These are phyloP conservation scores for Brenthis daphne DNA, from an alignment of 2,888 invertebrate genomes.

Conservation along the genomic window DNA sequence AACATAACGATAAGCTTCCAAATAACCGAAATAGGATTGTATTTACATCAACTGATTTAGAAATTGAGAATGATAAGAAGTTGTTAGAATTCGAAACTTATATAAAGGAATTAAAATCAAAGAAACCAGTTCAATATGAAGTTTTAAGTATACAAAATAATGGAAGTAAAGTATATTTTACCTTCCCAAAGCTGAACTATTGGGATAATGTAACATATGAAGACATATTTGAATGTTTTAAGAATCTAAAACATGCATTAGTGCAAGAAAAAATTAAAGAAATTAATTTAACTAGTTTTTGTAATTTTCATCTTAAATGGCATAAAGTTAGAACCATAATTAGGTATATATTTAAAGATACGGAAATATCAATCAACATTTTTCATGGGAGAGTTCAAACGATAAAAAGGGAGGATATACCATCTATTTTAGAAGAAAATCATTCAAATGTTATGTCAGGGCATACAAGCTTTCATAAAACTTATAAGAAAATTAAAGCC, in stretches of 20 bases:
- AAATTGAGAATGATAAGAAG: not conserved
- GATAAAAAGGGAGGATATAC: slow-evolving; percentile 37
- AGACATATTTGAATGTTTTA: slow-evolving; percentile 40
- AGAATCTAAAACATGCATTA: slow-evolving; percentile 29
- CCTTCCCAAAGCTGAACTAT: not conserved
- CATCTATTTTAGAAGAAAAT: slow-evolving; percentile 35
- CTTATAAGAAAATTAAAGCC: slow-evolving; percentile 32
- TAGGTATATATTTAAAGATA: slow-evolving; percentile 38
- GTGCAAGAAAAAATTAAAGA: slow-evolving; percentile 27
- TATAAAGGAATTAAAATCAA: not conserved
- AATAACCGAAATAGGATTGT: too few species aligned
- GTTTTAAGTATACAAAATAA: slow-evolving; percentile 11
- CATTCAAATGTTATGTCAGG: slow-evolving; percentile 40
- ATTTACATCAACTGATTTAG: too few species aligned
- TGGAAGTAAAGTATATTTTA: slow-evolving; percentile 12
- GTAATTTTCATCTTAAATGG: too few species aligned
- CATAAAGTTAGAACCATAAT: slow-evolving; percentile 26
- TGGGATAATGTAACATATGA: slow-evolving; percentile 40
- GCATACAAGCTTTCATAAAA: slow-evolving; percentile 37
- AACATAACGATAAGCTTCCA: too few species aligned
- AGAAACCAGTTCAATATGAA: slow-evolving; percentile 1
- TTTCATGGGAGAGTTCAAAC: slow-evolving; percentile 30
- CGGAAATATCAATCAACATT: slow-evolving; percentile 32
- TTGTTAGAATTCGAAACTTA: slow-evolving; percentile 5
- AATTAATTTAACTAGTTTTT: slow-evolving; percentile 28